Evolutionary conservation across 2,113 vertebrate species (phyloP).

Genomic region (Apodemus speciosus): DNA sequence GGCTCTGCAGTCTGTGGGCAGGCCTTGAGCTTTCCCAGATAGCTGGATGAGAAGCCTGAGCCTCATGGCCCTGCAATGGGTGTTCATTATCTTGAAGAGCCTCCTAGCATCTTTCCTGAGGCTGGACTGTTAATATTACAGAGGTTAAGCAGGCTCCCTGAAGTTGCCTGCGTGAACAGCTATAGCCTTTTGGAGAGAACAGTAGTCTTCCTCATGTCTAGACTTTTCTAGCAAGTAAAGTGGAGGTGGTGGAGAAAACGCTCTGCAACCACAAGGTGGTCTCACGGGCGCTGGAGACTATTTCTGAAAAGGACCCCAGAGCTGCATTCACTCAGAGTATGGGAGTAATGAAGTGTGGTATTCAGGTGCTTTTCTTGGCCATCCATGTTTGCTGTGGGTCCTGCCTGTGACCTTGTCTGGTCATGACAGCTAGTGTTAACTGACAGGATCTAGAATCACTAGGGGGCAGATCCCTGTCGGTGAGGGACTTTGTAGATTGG

Average conservation of each 20-base stretch:
- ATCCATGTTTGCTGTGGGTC: background rate
- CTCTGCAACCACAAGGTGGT: background rate
- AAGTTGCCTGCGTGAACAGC: background rate
- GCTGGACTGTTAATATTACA: background rate
- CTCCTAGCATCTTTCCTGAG: background rate
- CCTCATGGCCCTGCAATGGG: no score
- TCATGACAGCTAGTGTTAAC: background rate
- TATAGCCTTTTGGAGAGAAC: background rate
- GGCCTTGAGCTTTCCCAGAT: background rate
- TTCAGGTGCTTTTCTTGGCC: background rate
- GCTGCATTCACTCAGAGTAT: no score
- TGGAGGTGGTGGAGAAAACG: background rate
- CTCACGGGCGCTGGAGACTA: background rate
- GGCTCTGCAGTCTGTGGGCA: background rate
- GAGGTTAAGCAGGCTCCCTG: background rate
- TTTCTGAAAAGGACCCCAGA: background rate
- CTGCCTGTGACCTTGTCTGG: background rate
- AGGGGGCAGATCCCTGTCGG: background rate
- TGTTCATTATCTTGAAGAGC: fast-evolving
- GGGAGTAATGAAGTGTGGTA: fast-evolving
- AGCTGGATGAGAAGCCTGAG: background rate
- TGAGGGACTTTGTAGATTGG: background rate
- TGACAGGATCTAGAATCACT: background rate
- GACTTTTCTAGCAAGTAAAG: background rate
- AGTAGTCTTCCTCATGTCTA: background rate